phyloP scores from a whole-genome alignment of 2,888 invertebrate genomes.

The Ametastegia equiseti region DNA sequence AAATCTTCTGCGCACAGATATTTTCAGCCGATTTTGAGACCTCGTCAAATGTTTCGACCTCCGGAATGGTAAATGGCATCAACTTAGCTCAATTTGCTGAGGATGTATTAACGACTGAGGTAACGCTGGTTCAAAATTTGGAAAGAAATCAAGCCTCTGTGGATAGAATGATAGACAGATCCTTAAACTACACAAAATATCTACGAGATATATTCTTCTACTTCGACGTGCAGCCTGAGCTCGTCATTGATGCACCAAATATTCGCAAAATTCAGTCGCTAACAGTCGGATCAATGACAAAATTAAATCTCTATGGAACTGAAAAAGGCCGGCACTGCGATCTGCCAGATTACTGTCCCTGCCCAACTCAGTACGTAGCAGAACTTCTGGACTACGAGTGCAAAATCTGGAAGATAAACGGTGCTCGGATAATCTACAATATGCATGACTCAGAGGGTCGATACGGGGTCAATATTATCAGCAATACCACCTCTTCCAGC shows the following conservation, averaged over 20 bases:
- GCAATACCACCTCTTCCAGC: slow-evolving; percentile 58
- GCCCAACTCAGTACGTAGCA: slow-evolving; percentile 59
- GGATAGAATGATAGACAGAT: slow-evolving; percentile 51
- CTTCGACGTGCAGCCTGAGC: slow-evolving; percentile 60
- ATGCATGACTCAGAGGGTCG: slow-evolving; percentile 57
- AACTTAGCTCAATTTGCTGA: slow-evolving; percentile 44
- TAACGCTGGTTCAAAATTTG: slow-evolving; percentile 24
- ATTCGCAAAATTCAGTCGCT: slow-evolving; percentile 56
- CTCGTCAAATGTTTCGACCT: slow-evolving; percentile 47
- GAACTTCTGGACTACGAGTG: slow-evolving; percentile 56
- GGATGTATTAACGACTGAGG: slow-evolving; percentile 11
- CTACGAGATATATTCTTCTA: slow-evolving; percentile 59
- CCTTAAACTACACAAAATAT: slow-evolving; percentile 30
- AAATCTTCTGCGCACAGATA: slow-evolving; percentile 53
- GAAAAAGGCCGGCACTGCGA: slow-evolving; percentile 61
- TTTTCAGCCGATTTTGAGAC: slow-evolving; percentile 58
- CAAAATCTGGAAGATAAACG: slow-evolving; percentile 50
- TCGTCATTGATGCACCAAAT: slow-evolving; percentile 56
- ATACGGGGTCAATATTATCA: slow-evolving; percentile 60
- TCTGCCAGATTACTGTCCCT: slow-evolving; percentile 60
- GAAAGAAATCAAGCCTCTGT: slow-evolving; percentile 50
- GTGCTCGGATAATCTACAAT: slow-evolving; percentile 54
- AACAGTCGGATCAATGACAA: slow-evolving; percentile 52
- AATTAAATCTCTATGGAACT: slow-evolving; percentile 60
- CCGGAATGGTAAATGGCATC: slow-evolving; percentile 58